Base-by-base conservation (phyloP, 2,113 vertebrate genomes). In the Peucedramus taeniatus region DNA sequence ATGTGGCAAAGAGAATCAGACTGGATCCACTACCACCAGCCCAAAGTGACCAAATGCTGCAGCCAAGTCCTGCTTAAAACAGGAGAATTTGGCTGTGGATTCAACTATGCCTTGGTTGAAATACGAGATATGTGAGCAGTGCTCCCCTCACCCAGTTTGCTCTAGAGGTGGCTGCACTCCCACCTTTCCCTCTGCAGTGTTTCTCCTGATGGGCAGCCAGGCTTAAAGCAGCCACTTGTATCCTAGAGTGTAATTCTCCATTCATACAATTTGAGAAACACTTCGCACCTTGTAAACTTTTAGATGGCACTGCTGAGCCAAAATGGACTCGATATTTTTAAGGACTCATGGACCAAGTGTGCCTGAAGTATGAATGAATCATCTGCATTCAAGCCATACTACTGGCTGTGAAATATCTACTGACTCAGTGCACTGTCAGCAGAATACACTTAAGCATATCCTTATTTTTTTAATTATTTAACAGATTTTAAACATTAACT, bases 231-330 rank as follows among this genome's bases (percentile, higher is more conserved):
- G 90, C 44, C 71, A 4, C 80, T 81, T 87, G 39, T 51, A 83
- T 88, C 83, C 69, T 47, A 9, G 44, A 78, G 51, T 3, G 4
- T 24, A 81, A 86, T 83, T 92, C 91, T 54, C 74, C 4, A 5
- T 19, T 85, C 69, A 44, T 21, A 40, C 69, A 8, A 57, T 75
- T 22, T 0, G 16, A 93, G 92, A 92, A 95, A 86, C 39, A 9
- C 95, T 97, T 97, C 42, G 31, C 95, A 97, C 95, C 92, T 94
- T 96, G 94, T 96, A 97, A 97, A 97, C 81, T 95, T 96, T 96
- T 75, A 96, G 88, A 89, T 87, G 87, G 87, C 72, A 45, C 54
- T 39, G 10, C 83, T 19, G 69, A 96, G 96, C 94, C 91, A 95
- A 94, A 97, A 94, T 53, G 83, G 94, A 94, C 89, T 95, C 11